phyloP scores from a whole-genome alignment of 1,140 invertebrate genomes.

The Phenacoccus solenopsis region DNA sequence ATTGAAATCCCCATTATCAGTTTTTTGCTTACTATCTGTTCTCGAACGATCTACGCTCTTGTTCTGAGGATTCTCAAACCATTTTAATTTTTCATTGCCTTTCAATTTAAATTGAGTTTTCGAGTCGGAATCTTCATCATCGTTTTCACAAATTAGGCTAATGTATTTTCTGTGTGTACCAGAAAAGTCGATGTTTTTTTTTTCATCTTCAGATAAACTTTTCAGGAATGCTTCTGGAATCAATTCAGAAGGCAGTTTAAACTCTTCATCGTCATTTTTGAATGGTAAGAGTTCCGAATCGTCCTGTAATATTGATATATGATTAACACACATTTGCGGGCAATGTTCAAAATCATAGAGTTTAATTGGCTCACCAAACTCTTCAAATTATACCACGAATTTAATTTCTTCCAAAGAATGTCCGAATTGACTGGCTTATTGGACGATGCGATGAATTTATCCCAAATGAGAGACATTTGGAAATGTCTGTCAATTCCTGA shows the following conservation, averaged over 20 bases:
- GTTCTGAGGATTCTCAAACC: background rate
- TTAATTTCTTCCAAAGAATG: background rate
- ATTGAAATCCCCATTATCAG: background rate
- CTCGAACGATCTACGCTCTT: background rate
- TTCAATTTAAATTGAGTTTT: background rate
- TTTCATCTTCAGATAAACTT: background rate
- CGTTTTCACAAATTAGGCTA: background rate
- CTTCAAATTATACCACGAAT: conserved; percentile 7
- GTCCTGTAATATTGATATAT: background rate
- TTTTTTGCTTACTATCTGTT: background rate
- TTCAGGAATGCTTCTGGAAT: background rate
- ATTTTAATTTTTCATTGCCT: background rate
- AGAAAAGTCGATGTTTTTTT: background rate
- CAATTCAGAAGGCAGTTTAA: background rate
- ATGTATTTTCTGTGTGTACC: background rate
- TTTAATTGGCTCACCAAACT: background rate
- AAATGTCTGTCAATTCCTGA: conserved; percentile 4
- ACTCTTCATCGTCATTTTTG: background rate
- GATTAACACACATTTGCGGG: background rate
- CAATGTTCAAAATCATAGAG: background rate
- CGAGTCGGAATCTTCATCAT: background rate
- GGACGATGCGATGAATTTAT: background rate
- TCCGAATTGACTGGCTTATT: background rate
- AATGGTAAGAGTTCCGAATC: background rate
- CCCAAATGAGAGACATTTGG: conserved; percentile 4